Conservation (phyloP, 2,888 invertebrate genomes). For the Horisme vitalbata region DNA sequence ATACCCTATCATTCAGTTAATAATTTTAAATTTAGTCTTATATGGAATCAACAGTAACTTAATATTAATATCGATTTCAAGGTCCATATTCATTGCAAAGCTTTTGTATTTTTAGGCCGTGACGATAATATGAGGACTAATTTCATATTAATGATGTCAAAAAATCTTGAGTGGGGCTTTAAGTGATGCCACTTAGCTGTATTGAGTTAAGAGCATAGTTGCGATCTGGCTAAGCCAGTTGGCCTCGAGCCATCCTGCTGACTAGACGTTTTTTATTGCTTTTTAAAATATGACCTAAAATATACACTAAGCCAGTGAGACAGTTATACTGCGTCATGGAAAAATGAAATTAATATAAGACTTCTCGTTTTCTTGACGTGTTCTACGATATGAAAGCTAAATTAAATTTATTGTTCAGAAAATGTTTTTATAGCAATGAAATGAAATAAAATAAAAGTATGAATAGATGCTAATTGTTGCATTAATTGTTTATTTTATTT, state of each 20-base stretch:
- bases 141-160: constrained; percentile 14
- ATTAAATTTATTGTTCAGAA: constrained; percentile 2
- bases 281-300: constrained; percentile 29
- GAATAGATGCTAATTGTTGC: neutral
- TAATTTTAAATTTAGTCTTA: too few relatives aligned
- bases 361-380: constrained; percentile 3
- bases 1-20: too few relatives aligned
- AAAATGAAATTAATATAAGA: constrained; percentile 17
- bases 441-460: neutral
- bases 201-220: constrained; percentile 30
- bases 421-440: neutral
- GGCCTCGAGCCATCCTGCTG: constrained; percentile 33
- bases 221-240: constrained; percentile 30
- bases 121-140: constrained; percentile 1
- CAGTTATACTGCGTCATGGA: constrained; percentile 10
- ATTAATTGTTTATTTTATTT: too few relatives aligned
- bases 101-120: constrained; percentile 10
- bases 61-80: constrained; percentile 4
- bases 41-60: too few relatives aligned
- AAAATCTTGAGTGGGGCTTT: constrained; percentile 4
- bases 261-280: constrained; percentile 30
- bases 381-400: constrained; percentile 2
- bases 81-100: neutral
- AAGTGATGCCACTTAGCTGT: constrained; percentile 22
- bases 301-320: constrained; percentile 20